These are phyloP conservation scores for Achatina immaculata DNA, from an alignment of 1,140 invertebrate species.

Conservation along the genomic window DNA sequence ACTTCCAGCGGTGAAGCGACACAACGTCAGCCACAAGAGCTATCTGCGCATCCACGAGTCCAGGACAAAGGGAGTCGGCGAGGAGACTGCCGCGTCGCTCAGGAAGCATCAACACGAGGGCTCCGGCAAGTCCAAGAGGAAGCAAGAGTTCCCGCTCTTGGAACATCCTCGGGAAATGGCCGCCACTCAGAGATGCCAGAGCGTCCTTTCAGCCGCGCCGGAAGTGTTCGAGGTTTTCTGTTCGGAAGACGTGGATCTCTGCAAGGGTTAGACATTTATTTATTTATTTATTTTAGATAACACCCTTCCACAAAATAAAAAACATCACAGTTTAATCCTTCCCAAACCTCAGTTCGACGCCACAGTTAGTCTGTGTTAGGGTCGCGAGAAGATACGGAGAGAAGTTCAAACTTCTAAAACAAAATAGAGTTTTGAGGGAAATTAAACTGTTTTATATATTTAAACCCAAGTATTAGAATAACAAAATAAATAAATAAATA, in stretches of 20 bases:
- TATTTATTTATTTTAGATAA: too few species aligned
- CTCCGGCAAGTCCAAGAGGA: background rate
- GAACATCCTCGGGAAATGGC: constrained; percentile 8
- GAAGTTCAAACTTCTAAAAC: too few species aligned
- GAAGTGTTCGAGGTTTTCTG: constrained; percentile 17
- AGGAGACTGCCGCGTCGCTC: background rate
- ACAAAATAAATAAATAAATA: too few species aligned
- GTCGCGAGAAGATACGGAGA: too few species aligned
- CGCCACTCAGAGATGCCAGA: constrained; percentile 3
- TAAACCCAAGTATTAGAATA: too few species aligned
- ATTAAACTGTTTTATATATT: too few species aligned
- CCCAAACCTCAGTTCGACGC: too few species aligned
- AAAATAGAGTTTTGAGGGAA: too few species aligned
- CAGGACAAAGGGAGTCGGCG: background rate
- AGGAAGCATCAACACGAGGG: background rate
- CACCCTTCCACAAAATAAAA: too few species aligned
- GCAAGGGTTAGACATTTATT: too few species aligned
- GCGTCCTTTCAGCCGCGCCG: background rate
- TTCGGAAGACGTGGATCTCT: background rate
- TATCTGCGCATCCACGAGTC: background rate
- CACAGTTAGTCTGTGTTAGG: too few species aligned
- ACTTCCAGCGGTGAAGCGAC: background rate
- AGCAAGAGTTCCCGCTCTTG: background rate
- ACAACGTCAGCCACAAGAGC: constrained; percentile 3
- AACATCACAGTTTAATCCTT: too few species aligned